phyloP scores from a whole-genome alignment of 2,797 vertebrate species.

The Rhinoraja longicauda region DNA sequence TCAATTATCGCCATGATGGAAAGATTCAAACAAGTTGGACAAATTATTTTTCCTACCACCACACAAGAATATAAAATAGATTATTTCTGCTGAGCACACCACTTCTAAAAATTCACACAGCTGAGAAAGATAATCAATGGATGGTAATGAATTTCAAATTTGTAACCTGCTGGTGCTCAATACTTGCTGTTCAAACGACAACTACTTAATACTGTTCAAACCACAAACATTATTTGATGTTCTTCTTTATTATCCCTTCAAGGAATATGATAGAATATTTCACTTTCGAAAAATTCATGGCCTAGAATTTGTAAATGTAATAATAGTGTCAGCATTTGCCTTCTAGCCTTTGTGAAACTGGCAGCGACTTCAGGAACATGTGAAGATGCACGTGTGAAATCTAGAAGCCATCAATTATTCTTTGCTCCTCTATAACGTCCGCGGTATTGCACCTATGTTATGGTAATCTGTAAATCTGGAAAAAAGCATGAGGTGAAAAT shows the following conservation, averaged over 20 bases:
- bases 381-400: no score
- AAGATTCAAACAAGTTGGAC: not conserved
- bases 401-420: no score
- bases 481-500: no score
- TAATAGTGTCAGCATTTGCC: no score
- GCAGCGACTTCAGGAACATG: no score
- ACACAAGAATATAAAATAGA: not conserved
- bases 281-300: no score
- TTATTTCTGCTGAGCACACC: not conserved
- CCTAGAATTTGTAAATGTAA: not conserved
- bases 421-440: no score
- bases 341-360: no score
- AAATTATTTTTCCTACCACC: not conserved
- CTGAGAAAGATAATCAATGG: not conserved
- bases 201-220: not conserved
- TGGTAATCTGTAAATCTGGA: no score
- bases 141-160: not conserved
- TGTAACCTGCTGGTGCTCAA: not conserved
- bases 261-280: not conserved
- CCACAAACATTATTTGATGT: not conserved
- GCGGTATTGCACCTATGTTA: no score
- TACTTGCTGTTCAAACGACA: not conserved
- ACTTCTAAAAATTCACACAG: not conserved
- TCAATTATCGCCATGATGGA: no score
- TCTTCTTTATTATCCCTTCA: not conserved